Evolutionary conservation across 2,888 invertebrate genomes (phyloP).

Genomic region (Marasmarcha lunaedactyla): DNA sequence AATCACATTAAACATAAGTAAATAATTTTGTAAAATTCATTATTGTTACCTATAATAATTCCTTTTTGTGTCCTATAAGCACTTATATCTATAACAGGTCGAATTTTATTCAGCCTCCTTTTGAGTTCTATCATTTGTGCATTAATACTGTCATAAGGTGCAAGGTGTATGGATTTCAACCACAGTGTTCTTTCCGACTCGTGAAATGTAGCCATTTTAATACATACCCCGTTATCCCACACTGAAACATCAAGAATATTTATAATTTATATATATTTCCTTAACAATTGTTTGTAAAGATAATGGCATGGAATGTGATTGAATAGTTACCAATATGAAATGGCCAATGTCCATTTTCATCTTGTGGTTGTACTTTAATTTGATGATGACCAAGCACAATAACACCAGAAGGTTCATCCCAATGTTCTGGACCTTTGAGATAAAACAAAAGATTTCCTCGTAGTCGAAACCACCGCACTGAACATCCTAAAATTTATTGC

Average conservation of each 20-base stretch:
- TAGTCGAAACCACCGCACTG: slow-evolving; percentile 83
- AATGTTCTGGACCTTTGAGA: slow-evolving; percentile 89
- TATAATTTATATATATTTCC: no score
- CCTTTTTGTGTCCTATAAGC: slow-evolving; percentile 78
- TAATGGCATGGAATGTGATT: no score
- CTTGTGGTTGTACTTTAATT: slow-evolving; percentile 73
- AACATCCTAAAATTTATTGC: slow-evolving; percentile 31
- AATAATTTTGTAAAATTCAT: no score
- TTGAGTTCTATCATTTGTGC: slow-evolving; percentile 77
- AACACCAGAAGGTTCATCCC: slow-evolving; percentile 89
- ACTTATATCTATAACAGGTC: slow-evolving; percentile 75
- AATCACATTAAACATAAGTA: no score
- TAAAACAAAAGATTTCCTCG: slow-evolving; percentile 94
- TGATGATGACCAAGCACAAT: slow-evolving; percentile 90
- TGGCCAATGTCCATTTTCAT: slow-evolving; percentile 81
- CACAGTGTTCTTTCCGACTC: slow-evolving; percentile 87
- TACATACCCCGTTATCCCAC: slow-evolving; percentile 85
- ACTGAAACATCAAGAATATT: slow-evolving; percentile 54
- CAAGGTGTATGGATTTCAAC: slow-evolving; percentile 85
- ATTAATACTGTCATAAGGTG: slow-evolving; percentile 86
- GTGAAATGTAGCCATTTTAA: slow-evolving; percentile 83
- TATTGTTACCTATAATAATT: slow-evolving; percentile 77
- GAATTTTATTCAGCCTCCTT: slow-evolving; percentile 74
- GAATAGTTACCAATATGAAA: slow-evolving; percentile 87
- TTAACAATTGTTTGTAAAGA: no score